phyloP scores from a whole-genome alignment of 2,113 vertebrate genomes.

The mouse (Mus musculus) region GRCm39 chr4:131567501-131568000 shows the following conservation, averaged over 20 bases:
- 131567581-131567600: neutral
- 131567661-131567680: neutral
- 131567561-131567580: neutral
- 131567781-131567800: neutral
- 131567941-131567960: neutral
- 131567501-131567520: neutral
- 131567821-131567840: slow-evolving; percentile 27
- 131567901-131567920: neutral
- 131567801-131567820: neutral
- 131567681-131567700: neutral
- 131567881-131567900: neutral
- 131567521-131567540: neutral
- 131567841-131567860: neutral
- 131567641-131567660: neutral
- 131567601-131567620: neutral
- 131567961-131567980: neutral
- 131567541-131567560: neutral
- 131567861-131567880: neutral
- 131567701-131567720: neutral
- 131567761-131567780: neutral
- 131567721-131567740: neutral
- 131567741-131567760: neutral
- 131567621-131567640: neutral
- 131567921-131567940: neutral
- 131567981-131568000: slow-evolving; percentile 31